Evolutionary conservation across 2,888 invertebrate genomes (phyloP).

Genomic region (Adineta ricciae): DNA sequence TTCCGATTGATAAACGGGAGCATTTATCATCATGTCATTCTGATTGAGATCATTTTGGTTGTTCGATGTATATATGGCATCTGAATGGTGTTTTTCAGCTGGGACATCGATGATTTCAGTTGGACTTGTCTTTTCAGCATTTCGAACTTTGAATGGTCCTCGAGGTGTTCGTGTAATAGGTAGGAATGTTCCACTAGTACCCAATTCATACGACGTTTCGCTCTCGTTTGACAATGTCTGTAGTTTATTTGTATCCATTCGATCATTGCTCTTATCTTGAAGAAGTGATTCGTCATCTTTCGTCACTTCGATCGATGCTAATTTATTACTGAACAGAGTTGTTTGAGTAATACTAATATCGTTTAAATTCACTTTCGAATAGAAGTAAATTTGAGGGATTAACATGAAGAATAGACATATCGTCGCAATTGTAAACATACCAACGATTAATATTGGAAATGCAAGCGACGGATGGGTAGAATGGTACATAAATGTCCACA

Average conservation of each 20-base stretch:
- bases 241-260: not conserved
- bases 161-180: not conserved
- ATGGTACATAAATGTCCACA: constrained; percentile 8
- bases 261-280: too few species aligned
- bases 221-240: not conserved
- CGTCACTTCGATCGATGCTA: not conserved
- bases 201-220: not conserved
- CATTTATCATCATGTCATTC: not conserved
- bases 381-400: not conserved
- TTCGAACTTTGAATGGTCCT: not conserved
- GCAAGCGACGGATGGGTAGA: not conserved
- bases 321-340: not conserved
- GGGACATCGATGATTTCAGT: not conserved
- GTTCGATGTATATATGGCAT: not conserved
- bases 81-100: not conserved
- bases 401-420: not conserved
- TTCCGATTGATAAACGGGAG: not conserved
- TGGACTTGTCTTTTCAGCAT: not conserved
- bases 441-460: not conserved
- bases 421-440: not conserved
- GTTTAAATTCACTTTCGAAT: not conserved
- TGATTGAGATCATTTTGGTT: not conserved
- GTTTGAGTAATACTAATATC: not conserved
- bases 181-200: constrained; percentile 1
- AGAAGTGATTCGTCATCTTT: not conserved